These are phyloP conservation scores for Cheilosia scutellata DNA, from an alignment of 2,888 invertebrate species.

Conservation along the genomic window DNA sequence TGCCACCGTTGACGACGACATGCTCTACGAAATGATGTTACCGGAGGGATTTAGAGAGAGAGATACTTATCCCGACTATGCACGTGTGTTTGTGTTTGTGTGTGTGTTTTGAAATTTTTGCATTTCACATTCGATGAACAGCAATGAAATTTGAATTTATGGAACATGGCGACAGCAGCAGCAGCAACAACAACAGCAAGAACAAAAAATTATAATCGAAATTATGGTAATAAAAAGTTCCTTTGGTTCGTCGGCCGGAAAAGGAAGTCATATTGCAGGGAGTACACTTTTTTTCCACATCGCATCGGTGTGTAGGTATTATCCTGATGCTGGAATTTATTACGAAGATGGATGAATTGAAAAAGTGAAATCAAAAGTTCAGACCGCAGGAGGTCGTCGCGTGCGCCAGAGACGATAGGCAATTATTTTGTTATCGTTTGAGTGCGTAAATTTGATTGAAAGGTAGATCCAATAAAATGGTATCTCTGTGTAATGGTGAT, in stretches of 20 bases:
- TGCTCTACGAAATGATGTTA: slow-evolving; percentile 9
- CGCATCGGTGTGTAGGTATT: slow-evolving; percentile 18
- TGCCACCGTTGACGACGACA: slow-evolving; percentile 13
- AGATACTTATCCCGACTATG: slow-evolving; percentile 1
- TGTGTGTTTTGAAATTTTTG: slow-evolving; percentile 27
- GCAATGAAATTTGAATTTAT: slow-evolving; percentile 70
- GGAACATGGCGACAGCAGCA: slow-evolving; percentile 31
- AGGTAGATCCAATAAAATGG: slow-evolving; percentile 65
- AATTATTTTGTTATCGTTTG: slow-evolving; percentile 71
- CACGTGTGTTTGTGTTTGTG: slow-evolving; percentile 15
- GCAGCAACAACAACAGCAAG: neutral
- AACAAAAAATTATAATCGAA: slow-evolving; percentile 63
- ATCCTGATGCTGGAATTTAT: slow-evolving; percentile 45
- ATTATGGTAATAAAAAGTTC: slow-evolving; percentile 70
- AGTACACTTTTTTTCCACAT: slow-evolving; percentile 14
- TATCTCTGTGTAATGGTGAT: neutral
- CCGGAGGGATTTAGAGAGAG: slow-evolving; percentile 16
- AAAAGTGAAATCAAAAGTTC: slow-evolving; percentile 40
- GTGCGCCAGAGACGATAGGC: slow-evolving; percentile 21
- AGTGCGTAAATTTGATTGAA: slow-evolving; percentile 74
- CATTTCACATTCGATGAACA: slow-evolving; percentile 69
- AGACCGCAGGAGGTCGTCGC: neutral
- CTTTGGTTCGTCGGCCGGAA: slow-evolving; percentile 52
- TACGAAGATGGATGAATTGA: slow-evolving; percentile 62
- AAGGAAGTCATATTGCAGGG: slow-evolving; percentile 46